Base-by-base conservation (phyloP, 2,888 invertebrate species). In the Lamellibrachia satsuma region DNA sequence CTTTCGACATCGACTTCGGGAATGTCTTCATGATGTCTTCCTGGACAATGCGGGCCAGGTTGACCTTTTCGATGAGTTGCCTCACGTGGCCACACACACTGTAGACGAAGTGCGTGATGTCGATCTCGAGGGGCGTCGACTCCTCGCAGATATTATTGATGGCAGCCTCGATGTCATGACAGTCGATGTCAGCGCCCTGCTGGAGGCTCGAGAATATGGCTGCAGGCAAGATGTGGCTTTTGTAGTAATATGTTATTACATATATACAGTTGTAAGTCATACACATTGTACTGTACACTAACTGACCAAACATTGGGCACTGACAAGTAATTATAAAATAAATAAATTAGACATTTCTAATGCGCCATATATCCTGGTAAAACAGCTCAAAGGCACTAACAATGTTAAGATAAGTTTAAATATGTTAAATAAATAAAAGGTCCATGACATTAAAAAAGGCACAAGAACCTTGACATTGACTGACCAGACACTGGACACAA, bases 121-220 rank as follows among this genome's bases (percentile, higher is more conserved):
- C 97, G 93, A 98, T 97, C 96, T 98, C 97, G 92, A 97, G 96
- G 9, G 96, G 96, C 3, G 97, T 96, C 9, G 97, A 97, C 96
- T 98, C 97, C 94, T 97, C 97, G 96, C 98, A 98, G 94, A 98
- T 97, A 94, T 95, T 95, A 94, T 97, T 97, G 94, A 98, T 97
- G 52, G 97, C 97, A 93, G 97, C 97, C 94, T 98, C 97, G 94
- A 98, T 97, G 95, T 98, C 98, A 91, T 97, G 97, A 91, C 97
- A 97, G 94, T 97, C 97, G 52, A 98, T 96, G 92, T 97, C 97
- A 90, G 97, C 97, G 92, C 97, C 97, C 90, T 97, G 96, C 94
- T 97, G 97, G 91, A 98, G 96, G 3, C 98, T 97, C 93, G 97
- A 97, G 94, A 95, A 96, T 55, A 96, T 95, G 90, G 96, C 96